These are phyloP conservation scores for Coelinius sp. DNA, from an alignment of 2,888 invertebrate genomes.

Conservation along the genomic window DNA sequence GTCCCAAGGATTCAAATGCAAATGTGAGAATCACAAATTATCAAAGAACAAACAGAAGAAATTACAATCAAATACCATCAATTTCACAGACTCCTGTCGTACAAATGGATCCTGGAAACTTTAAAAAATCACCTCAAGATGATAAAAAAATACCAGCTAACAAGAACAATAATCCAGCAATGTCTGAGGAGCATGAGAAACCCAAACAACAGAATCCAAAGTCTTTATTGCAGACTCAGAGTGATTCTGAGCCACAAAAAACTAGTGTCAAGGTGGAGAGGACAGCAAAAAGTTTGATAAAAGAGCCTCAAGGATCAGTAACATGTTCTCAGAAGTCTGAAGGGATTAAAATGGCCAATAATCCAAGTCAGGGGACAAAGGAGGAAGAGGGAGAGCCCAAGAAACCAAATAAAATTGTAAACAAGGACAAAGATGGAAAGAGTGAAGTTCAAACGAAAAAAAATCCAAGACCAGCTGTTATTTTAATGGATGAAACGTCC, in stretches of 20 bases:
- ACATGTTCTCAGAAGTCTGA: slow-evolving; percentile 4
- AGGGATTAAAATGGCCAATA: not conserved
- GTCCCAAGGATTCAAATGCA: slow-evolving; percentile 49
- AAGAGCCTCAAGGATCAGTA: slow-evolving; percentile 46
- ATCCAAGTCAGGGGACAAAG: not conserved
- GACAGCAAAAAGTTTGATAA: slow-evolving; percentile 22
- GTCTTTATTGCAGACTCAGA: not conserved
- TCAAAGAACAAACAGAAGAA: slow-evolving; percentile 55
- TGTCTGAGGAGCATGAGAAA: not conserved
- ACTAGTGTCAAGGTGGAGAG: slow-evolving; percentile 45
- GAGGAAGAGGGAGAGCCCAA: not conserved
- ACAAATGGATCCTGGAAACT: slow-evolving; percentile 26
- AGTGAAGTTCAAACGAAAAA: not conserved
- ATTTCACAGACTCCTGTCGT: not conserved
- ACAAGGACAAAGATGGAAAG: slow-evolving; percentile 28
- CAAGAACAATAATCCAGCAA: slow-evolving; percentile 1
- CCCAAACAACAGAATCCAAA: slow-evolving; percentile 42
- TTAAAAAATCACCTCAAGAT: slow-evolving; percentile 44
- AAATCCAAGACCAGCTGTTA: slow-evolving; percentile 78
- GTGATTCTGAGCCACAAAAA: slow-evolving; percentile 39
- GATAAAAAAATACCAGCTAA: no score
- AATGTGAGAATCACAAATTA: slow-evolving; percentile 53
- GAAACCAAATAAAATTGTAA: slow-evolving; percentile 3
- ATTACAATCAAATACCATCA: slow-evolving; percentile 52
- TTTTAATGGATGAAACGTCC: slow-evolving; percentile 76